A percentile compares a stretch with the other conserved stretches of the same genome.
These are phyloP conservation scores for Coilia nasus DNA, from an alignment of 2,797 vertebrate genomes.

Conservation along the genomic window DNA sequence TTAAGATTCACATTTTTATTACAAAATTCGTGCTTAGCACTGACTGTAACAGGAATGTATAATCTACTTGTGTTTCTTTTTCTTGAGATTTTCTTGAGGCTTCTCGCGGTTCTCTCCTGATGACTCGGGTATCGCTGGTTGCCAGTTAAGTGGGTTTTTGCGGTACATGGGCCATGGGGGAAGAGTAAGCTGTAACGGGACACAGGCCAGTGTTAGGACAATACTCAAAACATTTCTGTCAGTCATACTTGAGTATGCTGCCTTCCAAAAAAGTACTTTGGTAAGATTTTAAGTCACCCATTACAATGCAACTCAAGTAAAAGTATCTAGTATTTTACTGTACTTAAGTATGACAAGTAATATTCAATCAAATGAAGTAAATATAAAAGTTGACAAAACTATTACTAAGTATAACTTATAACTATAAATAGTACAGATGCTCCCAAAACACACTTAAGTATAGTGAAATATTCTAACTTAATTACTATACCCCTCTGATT, in stretches of 20 bases:
- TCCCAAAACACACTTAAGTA: no score
- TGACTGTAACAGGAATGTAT: neutral
- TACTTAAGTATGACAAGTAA: no score
- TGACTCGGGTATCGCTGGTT: slow-evolving; percentile 80
- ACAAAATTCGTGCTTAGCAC: neutral
- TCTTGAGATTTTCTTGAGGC: slow-evolving; percentile 81
- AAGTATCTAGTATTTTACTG: no score
- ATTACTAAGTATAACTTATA: no score
- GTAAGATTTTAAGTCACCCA: no score
- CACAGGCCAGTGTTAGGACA: neutral
- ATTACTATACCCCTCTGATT: no score
- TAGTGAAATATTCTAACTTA: no score
- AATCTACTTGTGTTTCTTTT: slow-evolving; percentile 82
- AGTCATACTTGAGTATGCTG: neutral
- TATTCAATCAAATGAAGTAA: no score
- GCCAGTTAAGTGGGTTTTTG: slow-evolving; percentile 88
- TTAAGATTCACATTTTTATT: neutral
- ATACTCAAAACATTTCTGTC: neutral
- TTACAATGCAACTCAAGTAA: no score
- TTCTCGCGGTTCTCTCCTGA: slow-evolving; percentile 84
- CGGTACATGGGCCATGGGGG: slow-evolving; percentile 98
- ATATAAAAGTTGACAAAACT: no score
- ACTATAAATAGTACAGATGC: no score
- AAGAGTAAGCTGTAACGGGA: slow-evolving; percentile 83
- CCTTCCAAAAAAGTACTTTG: neutral